Evolutionary conservation across 2,888 invertebrate species (phyloP), one percentile per base, ranked within the genome.

Genomic region (Ectropis crepuscularia): DNA sequence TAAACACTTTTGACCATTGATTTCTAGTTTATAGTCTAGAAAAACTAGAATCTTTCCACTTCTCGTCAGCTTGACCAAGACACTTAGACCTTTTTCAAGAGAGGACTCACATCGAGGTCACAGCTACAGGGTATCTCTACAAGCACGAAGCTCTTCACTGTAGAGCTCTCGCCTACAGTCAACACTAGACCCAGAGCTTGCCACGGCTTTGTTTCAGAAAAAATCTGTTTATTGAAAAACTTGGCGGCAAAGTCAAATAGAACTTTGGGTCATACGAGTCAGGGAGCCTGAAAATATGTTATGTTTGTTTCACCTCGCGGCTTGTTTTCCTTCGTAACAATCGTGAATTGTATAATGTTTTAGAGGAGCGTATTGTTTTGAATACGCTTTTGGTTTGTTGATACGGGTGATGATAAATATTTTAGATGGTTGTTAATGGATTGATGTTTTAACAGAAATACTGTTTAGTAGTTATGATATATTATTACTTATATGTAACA

Each of bases 221-320:
- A 68, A 70, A 70, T 57, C 63, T 61, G 61, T 63, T 67, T 69
- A 70, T 72, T 69, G 72, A 65, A 55, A 72, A 70, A 70, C 70
- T 69, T 71, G 63, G 46, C 58, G 55, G 10, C 47, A 57, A 59
- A 63, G 49, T 60, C 63, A 66, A 59, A 63, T 60, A 58, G 10
- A 61, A 57, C 48, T 42, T 62, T 42, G 37, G 45, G 28, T 49
- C 53, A 48, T 43, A 41, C 48, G 41, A 37, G 53, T 43, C 42
- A 51, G 42, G 45, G 41, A 54, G 54, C 57, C 50, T 36, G 11
- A 11, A 39, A 50, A 42, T 51, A 49, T 49, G 41, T 16, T 57
- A 11, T 55, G 57, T 53, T 63, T 53, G 42, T 57, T 63, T 53
- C 48, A 16, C 51, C 57, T 48, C 51, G 47, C 39, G 55, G 43